These are phyloP conservation scores for Herpetotheres cachinnans DNA, from an alignment of 2,113 vertebrate genomes.

Conservation along the genomic window DNA sequence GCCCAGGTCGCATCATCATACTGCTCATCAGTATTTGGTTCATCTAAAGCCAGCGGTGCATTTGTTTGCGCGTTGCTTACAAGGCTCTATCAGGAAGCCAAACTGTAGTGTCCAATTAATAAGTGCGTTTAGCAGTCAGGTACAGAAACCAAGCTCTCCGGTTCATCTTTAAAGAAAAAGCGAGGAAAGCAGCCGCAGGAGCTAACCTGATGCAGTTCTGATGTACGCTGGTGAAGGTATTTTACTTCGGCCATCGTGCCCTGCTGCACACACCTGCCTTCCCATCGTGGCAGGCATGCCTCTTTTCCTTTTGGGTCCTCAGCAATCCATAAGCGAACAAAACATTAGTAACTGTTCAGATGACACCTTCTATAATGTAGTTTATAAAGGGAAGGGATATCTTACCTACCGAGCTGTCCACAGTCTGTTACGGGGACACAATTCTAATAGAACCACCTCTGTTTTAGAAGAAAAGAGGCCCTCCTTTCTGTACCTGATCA, in stretches of 20 bases:
- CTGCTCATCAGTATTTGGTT: background rate
- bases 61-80: background rate
- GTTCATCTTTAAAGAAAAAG: background rate
- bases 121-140: background rate
- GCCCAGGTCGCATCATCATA: background rate
- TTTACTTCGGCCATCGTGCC: background rate
- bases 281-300: accelerated
- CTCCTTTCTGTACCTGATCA: background rate
- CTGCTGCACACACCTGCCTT: background rate
- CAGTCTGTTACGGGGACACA: background rate
- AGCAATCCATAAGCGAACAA: background rate
- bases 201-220: background rate
- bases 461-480: background rate
- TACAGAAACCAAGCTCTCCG: background rate
- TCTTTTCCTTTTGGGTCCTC: background rate
- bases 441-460: background rate
- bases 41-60: background rate
- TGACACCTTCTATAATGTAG: background rate
- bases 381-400: background rate
- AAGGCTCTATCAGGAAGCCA: background rate
- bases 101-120: too few relatives aligned
- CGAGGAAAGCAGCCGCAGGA: background rate
- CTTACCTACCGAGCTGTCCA: background rate
- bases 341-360: background rate
- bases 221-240: too few relatives aligned